Evolutionary conservation across 2,888 invertebrate genomes (phyloP), one percentile per base, ranked within the genome.

Genomic region (Acanthacorydalis orientalis): DNA sequence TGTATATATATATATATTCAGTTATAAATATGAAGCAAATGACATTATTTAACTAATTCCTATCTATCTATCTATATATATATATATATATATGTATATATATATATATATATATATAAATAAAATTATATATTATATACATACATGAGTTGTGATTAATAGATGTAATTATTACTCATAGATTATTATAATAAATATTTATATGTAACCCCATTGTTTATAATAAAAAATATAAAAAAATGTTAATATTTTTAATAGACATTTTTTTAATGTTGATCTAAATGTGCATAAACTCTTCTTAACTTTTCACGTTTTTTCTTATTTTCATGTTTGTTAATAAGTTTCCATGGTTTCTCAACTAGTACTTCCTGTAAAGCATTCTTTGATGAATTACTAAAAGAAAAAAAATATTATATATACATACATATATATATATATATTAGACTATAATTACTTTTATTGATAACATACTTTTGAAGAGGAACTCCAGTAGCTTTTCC

Each of bases 261-360:
- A 46, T 48, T 49, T 47, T 44, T 42, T 68, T 59, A 84, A 64
- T 85, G 84, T 63, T 84, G 75, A 65, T 95, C 93, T 47, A 91
- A 73, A 68, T 92, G 80, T 38, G 78, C 73, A 65, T 88, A 92
- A 34, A 88, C 76, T 59, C 85, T 73, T 57, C 95, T 73, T n/a
- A 90, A 66, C 63, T 97, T 97, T 63, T 95, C 92, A 50, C 83
- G 81, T 62, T 91, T 93, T 55, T 89, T 88, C 59, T 83, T 83
- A 62, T 95, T 93, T 33, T 79, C 78, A 62, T 90, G 88, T 63
- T 81, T 86, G 63, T 88, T 88, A 61, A 80, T 75, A 51, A 77
- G 75, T 62, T 90, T 90, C 78, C 83, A 86, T 1, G 81, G 82
- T 59, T 86, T 80, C 23, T 68, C 70, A 6, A 62, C 52, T 15